These are phyloP conservation scores for Lochmaea crataegi DNA, from an alignment of 2,888 invertebrate genomes.

Conservation along the genomic window DNA sequence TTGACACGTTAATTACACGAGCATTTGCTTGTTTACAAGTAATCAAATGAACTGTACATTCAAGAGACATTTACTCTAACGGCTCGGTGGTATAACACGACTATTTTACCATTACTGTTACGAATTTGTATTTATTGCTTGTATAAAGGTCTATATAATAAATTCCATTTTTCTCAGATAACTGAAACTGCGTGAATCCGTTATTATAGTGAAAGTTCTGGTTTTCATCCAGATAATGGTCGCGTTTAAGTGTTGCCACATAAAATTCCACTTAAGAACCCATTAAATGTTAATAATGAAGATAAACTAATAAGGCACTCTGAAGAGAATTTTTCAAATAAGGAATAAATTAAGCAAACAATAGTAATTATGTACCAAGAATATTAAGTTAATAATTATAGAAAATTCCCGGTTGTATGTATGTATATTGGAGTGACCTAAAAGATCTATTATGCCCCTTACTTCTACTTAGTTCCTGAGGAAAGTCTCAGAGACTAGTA, in stretches of 20 bases:
- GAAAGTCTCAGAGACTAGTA: too few relatives aligned
- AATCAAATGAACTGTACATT: background rate
- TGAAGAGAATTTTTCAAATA: too few relatives aligned
- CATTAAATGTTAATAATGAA: background rate
- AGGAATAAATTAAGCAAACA: too few relatives aligned
- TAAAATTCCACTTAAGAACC: background rate
- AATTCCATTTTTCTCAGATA: background rate
- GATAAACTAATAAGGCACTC: too few relatives aligned
- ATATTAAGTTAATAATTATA: too few relatives aligned
- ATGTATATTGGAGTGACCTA: too few relatives aligned
- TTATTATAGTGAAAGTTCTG: constrained; percentile 19
- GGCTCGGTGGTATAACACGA: background rate
- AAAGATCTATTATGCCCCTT: too few relatives aligned
- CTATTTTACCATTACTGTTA: background rate
- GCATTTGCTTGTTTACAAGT: background rate
- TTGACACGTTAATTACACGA: background rate
- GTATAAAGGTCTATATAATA: background rate
- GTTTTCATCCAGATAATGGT: constrained; percentile 1
- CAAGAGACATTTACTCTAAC: background rate
- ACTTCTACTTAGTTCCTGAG: too few relatives aligned
- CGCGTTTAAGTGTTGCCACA: background rate
- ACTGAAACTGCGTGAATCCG: background rate
- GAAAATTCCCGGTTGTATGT: too few relatives aligned
- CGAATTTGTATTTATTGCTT: background rate
- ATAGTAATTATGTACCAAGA: too few relatives aligned